Evolutionary conservation across 2,888 invertebrate species (phyloP).

Genomic region (Julus scandinavius): DNA sequence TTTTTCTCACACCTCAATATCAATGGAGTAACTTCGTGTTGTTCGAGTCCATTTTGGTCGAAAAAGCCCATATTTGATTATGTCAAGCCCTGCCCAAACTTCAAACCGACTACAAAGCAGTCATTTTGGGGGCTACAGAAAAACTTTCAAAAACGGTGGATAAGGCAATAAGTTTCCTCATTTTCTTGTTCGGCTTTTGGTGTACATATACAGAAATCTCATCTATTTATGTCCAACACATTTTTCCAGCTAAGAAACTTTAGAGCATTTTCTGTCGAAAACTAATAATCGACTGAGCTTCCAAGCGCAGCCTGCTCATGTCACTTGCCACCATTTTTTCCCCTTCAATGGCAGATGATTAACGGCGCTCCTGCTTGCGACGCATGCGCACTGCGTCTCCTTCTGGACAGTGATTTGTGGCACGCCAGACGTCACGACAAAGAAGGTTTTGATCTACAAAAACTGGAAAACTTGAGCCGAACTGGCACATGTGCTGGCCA

Average conservation of each 20-base stretch:
- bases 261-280: constrained; percentile 28
- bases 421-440: constrained; percentile 47
- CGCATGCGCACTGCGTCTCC: neutral
- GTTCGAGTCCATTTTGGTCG: neutral
- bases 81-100: neutral
- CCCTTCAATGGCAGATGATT: constrained; percentile 37
- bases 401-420: constrained; percentile 50
- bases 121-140: neutral
- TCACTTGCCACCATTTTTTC: constrained; percentile 15
- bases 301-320: constrained; percentile 26
- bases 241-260: constrained; percentile 11
- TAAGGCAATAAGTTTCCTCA: neutral
- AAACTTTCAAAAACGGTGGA: neutral
- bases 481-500: constrained; percentile 17
- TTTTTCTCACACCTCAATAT: neutral
- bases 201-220: neutral
- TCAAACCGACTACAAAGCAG: neutral
- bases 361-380: neutral
- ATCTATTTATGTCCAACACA: constrained; percentile 12
- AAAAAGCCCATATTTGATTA: neutral
- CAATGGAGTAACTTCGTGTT: neutral
- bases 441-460: constrained; percentile 48
- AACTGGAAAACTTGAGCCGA: constrained; percentile 33
- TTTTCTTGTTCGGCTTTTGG: neutral
- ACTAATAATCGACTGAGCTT: constrained; percentile 43